Evolutionary conservation across 2,888 invertebrate species (phyloP), one percentile per base, ranked within the genome.

Genomic region (Drosophila anomalipes): DNA sequence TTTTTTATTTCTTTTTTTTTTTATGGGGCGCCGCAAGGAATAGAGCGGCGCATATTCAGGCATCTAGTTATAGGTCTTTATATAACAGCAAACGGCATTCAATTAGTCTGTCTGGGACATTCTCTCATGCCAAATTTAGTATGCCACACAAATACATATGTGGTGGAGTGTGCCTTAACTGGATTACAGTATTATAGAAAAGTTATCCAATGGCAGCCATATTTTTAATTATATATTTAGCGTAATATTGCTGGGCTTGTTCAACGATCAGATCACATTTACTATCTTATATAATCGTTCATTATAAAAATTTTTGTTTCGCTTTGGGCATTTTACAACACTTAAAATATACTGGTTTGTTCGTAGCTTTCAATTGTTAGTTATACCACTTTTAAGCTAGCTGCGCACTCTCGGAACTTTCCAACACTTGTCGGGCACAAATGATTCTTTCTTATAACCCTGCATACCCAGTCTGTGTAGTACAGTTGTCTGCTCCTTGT

Each of bases 11-110:
- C 6, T 44, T 14, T 47, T 22, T 22, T 47, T 26, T 41, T 35
- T n/a, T 66, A 66, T 60, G 52, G 66, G 75, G 70, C 73, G 73
- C 83, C 74, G 61, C 65, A 69, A 72, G 74, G 71, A 70, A 71
- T 71, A 22, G 52, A 63, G 57, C 52, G 54, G 28, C 53, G 61
- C 81, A 86, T 72, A 85, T 85, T 74, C 82, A 71, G 77, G 74
- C 87, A 84, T 75, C 82, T 86, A 73, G 84, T 86, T 83, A 74
- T 70, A 63, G 82, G 84, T 68, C 71, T 82, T 72, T 82, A 74
- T 61, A 74, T 77, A 79, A 79, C 84, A 60, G 70, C 70, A 70
- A 68, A 69, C 72, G 65, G 73, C 73, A 83, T 74, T 77, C 80
- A 62, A 82, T 80, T 77, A 74, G 70, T n/a, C 87, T 61, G 81